Evolutionary conservation across 2,888 invertebrate species (phyloP).

Genomic region (Plebejus anna): DNA sequence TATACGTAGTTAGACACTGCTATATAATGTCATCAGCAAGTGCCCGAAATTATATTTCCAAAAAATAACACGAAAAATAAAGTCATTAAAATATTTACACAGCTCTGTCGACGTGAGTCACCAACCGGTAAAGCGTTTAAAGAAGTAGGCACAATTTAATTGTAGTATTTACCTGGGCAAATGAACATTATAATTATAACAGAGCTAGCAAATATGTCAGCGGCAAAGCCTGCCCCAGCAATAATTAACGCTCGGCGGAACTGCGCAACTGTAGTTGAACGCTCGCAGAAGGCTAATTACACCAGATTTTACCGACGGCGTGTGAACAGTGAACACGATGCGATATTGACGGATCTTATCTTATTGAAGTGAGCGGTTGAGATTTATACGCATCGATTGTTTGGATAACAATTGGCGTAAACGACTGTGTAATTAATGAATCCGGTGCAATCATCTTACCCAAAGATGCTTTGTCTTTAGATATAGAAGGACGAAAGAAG

Average conservation of each 20-base stretch:
- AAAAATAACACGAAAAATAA: background rate
- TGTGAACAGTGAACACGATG: slow-evolving; percentile 10
- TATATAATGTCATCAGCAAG: no score
- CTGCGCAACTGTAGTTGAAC: slow-evolving; percentile 28
- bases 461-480: background rate
- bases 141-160: slow-evolving; percentile 22
- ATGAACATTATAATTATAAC: slow-evolving; percentile 28
- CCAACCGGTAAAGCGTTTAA: background rate
- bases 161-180: slow-evolving; percentile 29
- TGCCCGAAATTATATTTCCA: background rate
- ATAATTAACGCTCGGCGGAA: slow-evolving; percentile 30
- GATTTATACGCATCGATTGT: background rate
- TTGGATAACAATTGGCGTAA: background rate
- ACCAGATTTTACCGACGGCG: slow-evolving; percentile 28
- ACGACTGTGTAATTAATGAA: background rate
- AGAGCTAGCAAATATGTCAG: slow-evolving; percentile 28
- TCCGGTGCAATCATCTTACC: background rate
- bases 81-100: background rate
- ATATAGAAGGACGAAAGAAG: background rate
- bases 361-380: background rate
- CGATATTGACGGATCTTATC: slow-evolving; percentile 18
- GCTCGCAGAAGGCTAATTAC: slow-evolving; percentile 29
- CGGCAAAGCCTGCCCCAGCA: slow-evolving; percentile 26
- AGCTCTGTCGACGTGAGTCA: background rate
- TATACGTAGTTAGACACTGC: no score